Evolutionary conservation across 2,888 invertebrate species (phyloP), one percentile per base, ranked within the genome.

Genomic region (Netelia fuscicornis): DNA sequence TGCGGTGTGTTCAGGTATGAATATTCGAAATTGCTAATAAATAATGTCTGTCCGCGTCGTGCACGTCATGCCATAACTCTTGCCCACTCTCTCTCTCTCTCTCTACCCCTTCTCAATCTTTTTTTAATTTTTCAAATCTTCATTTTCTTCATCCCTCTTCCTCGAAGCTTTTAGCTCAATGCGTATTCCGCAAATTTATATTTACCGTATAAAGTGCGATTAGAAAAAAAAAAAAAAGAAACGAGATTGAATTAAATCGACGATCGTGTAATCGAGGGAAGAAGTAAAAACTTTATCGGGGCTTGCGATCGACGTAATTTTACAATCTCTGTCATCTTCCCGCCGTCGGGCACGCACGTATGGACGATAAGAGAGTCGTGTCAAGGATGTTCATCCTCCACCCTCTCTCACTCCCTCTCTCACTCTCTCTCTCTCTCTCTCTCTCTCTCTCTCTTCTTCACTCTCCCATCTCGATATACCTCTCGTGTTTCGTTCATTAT

Each of bases 11-110:
- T 70, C 71, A 76, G 58, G 77, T 81, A 86, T 83, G 83, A 86
- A 84, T 87, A 85, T 85, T 85, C 81, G 86, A 88, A 87, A 88
- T 87, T 85, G 81, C 85, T 86, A 86, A 87, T 88, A 86, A 87
- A 85, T 86, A 88, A 86, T 85, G 60, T 86, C 86, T 84, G 86
- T 86, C 86, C 75, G 72, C 70, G 77, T 82, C 71, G 80, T 70
- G 67, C 72, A 81, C 83, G 75, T 71, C 67, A 72, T 81, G 75
- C 85, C 80, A 82, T 87, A 84, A 86, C 81, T 88, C 85, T 82
- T 56, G 44, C 75, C 80, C 74, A 65, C 84, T 75, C 68, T 20
- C 56, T 81, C 60, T 68, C 48, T 56, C 56, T 58, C 44, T 62
- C 52, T 48, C 58, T 10, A 42, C 37, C 75, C 48, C 54, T 20